Conservation (phyloP, 2,797 vertebrate genomes). For the Phrynocephalus vlangalii region DNA sequence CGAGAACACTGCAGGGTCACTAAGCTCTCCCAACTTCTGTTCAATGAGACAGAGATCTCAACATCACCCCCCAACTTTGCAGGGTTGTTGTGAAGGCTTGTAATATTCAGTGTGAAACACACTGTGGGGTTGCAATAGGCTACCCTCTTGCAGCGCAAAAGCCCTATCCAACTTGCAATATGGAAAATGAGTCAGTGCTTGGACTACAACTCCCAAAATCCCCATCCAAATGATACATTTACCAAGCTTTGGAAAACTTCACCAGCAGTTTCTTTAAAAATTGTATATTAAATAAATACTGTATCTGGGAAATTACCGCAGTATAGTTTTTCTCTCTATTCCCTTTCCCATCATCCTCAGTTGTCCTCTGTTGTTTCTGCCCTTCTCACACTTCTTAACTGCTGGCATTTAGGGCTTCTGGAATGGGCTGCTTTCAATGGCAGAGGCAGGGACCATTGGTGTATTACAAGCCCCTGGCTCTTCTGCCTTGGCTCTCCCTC, state of each 20-base stretch:
- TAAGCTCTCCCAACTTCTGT: background rate
- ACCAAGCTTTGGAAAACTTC: no score
- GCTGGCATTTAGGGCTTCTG: no score
- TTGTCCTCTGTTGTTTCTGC: background rate
- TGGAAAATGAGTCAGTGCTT: background rate
- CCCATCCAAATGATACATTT: no score
- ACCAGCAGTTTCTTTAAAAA: background rate
- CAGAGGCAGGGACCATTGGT: background rate
- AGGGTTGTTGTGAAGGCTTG: background rate
- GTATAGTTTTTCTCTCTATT: background rate
- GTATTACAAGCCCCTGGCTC: background rate
- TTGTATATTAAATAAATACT: background rate
- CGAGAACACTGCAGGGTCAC: background rate
- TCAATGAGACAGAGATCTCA: background rate
- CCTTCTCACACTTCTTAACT: rapidly evolving
- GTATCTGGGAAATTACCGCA: background rate
- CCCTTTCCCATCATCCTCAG: no score
- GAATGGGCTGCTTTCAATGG: background rate
- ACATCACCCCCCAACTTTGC: no score
- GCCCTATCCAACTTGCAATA: background rate
- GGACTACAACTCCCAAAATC: no score
- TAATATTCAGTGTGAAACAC: background rate
- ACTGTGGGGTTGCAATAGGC: no score
- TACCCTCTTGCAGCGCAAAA: background rate
- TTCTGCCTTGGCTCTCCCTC: background rate